Evolutionary conservation across 2,113 vertebrate species (phyloP).

Genomic region (Anolis carolinensis): DNA sequence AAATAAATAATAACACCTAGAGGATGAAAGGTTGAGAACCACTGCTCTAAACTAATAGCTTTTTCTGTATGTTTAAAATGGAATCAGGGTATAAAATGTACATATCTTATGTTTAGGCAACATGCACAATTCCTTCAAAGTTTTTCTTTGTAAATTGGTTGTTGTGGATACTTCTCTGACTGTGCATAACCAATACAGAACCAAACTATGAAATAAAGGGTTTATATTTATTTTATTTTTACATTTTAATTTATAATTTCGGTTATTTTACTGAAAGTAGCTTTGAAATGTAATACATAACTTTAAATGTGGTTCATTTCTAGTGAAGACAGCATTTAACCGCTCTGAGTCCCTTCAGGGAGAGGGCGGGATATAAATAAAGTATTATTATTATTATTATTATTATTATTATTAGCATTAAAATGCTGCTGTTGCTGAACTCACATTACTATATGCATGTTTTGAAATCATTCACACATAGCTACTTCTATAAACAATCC

Average conservation of each 20-base stretch:
- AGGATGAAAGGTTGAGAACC: too few relatives aligned
- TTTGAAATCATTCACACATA: slow-evolving; percentile 21
- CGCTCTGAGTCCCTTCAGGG: too few relatives aligned
- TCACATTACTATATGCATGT: background rate
- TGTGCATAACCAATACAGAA: background rate
- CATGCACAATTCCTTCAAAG: background rate
- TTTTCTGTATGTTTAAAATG: background rate
- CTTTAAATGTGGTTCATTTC: background rate
- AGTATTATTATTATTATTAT: too few relatives aligned
- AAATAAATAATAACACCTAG: too few relatives aligned
- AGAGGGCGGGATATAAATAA: too few relatives aligned
- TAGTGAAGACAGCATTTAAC: background rate
- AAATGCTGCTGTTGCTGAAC: slow-evolving; percentile 7
- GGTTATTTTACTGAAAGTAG: background rate
- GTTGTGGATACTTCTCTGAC: background rate
- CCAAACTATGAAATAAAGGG: background rate
- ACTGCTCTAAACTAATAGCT: too few relatives aligned
- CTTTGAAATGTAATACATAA: background rate
- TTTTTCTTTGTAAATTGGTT: background rate
- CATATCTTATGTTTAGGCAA: too few relatives aligned
- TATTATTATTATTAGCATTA: slow-evolving; percentile 9
- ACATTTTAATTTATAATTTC: background rate
- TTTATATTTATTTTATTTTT: background rate
- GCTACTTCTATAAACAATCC: background rate
- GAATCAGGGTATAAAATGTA: background rate